phyloP scores from a whole-genome alignment of 1,140 invertebrate genomes.

The Drosophila quadrilineata region DNA sequence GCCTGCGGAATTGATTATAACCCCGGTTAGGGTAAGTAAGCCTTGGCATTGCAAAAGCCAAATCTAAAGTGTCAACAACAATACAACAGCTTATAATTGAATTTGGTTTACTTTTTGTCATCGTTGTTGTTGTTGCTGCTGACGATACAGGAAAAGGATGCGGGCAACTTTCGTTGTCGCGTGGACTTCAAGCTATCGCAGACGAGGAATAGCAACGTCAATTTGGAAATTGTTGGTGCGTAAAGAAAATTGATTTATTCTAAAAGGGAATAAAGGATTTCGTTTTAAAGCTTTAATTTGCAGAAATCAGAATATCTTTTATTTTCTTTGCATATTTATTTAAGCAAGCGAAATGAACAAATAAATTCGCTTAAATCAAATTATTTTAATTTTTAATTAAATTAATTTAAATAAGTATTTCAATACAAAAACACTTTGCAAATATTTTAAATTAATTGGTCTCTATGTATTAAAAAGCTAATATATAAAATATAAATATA shows the following conservation, averaged over 20 bases:
- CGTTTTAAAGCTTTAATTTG: not conserved
- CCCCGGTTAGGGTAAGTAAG: conserved; percentile 72
- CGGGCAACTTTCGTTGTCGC: conserved; percentile 88
- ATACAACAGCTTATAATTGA: conserved; percentile 65
- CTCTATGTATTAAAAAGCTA: no score
- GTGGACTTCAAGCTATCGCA: conserved; percentile 92
- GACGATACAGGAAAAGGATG: conserved; percentile 84
- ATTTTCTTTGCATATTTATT: not conserved
- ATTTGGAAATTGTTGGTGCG: conserved; percentile 91
- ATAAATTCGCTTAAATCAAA: no score
- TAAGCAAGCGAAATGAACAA: no score
- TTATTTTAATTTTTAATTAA: no score
- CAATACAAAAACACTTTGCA: no score
- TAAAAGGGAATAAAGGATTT: not conserved
- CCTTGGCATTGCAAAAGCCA: not conserved
- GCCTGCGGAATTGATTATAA: conserved; percentile 82
- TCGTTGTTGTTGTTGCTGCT: no score
- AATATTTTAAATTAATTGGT: no score
- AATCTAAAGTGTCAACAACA: conserved; percentile 51
- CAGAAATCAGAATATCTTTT: not conserved
- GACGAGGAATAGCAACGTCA: conserved; percentile 89
- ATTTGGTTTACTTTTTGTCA: conserved; percentile 82
- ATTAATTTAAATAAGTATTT: not conserved
- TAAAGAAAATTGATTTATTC: conserved; percentile 59
- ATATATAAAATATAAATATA: no score